phyloP scores from a whole-genome alignment of 1,140 invertebrate species.

The Whitmania pigra region DNA sequence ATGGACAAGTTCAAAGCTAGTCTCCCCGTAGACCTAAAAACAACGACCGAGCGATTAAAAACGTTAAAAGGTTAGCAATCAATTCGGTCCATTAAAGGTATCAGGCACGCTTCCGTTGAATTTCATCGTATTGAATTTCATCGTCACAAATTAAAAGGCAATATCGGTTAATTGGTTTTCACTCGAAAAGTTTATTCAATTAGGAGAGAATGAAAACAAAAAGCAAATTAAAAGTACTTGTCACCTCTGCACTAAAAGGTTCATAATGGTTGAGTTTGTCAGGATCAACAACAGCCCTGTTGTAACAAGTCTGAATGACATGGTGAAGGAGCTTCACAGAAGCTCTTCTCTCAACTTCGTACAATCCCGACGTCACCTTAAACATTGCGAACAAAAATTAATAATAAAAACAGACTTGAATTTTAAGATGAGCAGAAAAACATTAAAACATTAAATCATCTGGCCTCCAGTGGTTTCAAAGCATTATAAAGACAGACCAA shows the following conservation, averaged over 20 bases:
- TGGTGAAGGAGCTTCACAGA: constrained; percentile 74
- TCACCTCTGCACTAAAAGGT: constrained; percentile 87
- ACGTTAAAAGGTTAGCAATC: too few species aligned
- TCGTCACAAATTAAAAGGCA: too few species aligned
- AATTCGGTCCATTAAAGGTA: too few species aligned
- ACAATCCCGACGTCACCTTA: background rate
- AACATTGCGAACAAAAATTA: background rate
- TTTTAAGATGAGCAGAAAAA: too few species aligned
- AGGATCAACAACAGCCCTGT: constrained; percentile 85
- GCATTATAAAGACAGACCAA: too few species aligned
- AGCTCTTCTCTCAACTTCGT: constrained; percentile 65
- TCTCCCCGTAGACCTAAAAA: constrained; percentile 84
- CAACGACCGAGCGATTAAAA: background rate
- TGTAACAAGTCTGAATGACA: constrained; percentile 90
- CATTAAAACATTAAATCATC: too few species aligned
- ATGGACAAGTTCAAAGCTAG: constrained; percentile 84
- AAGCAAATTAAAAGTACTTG: constrained; percentile 17
- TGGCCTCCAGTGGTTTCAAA: too few species aligned
- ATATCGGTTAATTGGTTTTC: too few species aligned
- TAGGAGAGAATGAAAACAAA: background rate
- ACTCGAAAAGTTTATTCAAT: too few species aligned
- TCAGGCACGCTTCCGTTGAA: too few species aligned
- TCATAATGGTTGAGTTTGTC: constrained; percentile 95
- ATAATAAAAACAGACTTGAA: too few species aligned
- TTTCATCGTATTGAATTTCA: too few species aligned